These are phyloP conservation scores for Rhadinocentrus ornatus DNA, from an alignment of 2,797 vertebrate species.

Conservation along the genomic window DNA sequence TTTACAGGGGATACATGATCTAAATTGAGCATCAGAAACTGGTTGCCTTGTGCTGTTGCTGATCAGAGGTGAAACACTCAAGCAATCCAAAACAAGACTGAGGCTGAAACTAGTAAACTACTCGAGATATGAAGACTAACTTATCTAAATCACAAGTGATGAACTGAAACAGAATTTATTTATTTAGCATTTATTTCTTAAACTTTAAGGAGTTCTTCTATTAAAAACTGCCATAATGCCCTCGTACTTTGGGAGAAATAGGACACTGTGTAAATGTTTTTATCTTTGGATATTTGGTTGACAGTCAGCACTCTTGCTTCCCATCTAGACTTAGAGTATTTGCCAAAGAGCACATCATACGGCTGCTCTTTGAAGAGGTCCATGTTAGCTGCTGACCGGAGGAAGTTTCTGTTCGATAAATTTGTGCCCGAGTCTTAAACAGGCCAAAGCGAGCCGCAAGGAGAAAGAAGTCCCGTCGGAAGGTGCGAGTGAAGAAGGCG, in stretches of 20 bases:
- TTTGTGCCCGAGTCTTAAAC: conserved; percentile 90
- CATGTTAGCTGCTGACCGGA: conserved; percentile 87
- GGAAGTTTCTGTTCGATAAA: conserved; percentile 92
- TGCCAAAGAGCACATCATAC: conserved; percentile 82
- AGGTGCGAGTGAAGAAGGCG: conserved; percentile 94
- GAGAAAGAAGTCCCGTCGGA: conserved; percentile 93
- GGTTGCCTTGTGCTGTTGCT: neutral
- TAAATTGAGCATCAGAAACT: neutral
- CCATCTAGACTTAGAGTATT: conserved; percentile 68
- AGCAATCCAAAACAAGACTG: neutral
- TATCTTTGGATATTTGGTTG: neutral
- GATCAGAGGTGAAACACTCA: conserved; percentile 1
- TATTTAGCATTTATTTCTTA: neutral
- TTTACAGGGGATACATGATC: neutral
- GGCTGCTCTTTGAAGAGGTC: conserved; percentile 82
- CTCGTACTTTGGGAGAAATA: neutral
- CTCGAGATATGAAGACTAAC: neutral
- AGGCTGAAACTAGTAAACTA: neutral
- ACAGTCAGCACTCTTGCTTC: conserved; percentile 58
- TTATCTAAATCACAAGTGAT: neutral
- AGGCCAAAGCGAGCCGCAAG: conserved; percentile 92
- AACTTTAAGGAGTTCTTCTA: neutral
- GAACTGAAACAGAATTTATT: neutral
- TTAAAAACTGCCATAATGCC: neutral
- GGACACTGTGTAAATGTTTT: conserved; percentile 3